Conservation (phyloP, 2,888 invertebrate genomes). For the Dendrolimus pini region DNA sequence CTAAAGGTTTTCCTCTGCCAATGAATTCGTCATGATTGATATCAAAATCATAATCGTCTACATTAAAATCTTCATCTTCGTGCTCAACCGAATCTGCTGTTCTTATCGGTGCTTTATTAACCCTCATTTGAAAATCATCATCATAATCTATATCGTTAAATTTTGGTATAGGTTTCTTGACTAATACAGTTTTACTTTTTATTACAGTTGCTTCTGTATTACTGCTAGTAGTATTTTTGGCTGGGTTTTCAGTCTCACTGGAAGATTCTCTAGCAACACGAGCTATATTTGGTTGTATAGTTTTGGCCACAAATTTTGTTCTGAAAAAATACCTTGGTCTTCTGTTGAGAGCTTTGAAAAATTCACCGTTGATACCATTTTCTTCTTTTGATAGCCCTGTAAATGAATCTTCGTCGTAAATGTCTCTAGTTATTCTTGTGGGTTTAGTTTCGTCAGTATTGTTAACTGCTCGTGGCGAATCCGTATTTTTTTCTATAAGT, state of each 20-base stretch:
- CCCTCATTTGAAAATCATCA: conserved; percentile 45
- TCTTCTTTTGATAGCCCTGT: conserved; percentile 28
- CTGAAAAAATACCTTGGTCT: conserved; percentile 17
- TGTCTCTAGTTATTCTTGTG: conserved; percentile 27
- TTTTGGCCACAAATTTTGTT: conserved; percentile 5
- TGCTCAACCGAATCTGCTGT: conserved; percentile 42
- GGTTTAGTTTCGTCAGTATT: conserved; percentile 22
- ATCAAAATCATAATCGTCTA: conserved; percentile 62
- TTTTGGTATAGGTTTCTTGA: conserved; percentile 58
- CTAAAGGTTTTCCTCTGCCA: conserved; percentile 46
- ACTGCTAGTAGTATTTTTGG: conserved; percentile 9
- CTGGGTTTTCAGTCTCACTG: conserved; percentile 10
- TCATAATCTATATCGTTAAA: conserved; percentile 45
- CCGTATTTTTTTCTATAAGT: conserved; percentile 32
- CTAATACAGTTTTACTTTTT: conserved; percentile 20
- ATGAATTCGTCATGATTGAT: conserved; percentile 55
- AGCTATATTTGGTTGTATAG: conserved; percentile 1
- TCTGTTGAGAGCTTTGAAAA: conserved; percentile 16
- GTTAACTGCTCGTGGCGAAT: conserved; percentile 21
- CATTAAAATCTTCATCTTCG: conserved; percentile 61
- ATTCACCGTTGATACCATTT: conserved; percentile 20
- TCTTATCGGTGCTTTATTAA: conserved; percentile 24
- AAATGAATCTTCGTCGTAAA: conserved; percentile 20
- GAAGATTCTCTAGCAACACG: conserved; percentile 20
- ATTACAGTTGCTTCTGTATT: background rate